These are phyloP conservation scores for Chelidonichthys spinosus DNA, from an alignment of 2,797 vertebrate species.

Conservation along the genomic window DNA sequence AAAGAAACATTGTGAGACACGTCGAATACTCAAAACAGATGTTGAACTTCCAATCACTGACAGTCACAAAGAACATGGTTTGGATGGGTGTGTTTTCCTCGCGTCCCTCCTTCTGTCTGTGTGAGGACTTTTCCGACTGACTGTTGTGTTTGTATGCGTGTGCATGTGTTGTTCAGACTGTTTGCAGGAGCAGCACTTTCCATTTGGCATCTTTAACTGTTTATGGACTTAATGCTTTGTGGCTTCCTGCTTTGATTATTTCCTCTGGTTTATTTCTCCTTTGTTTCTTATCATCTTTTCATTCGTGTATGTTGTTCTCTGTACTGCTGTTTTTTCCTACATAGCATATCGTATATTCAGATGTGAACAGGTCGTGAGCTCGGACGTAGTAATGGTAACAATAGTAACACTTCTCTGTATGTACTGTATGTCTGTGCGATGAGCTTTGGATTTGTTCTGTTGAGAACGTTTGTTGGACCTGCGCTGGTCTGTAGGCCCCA, in stretches of 20 bases:
- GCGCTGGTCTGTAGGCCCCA: conserved; percentile 15
- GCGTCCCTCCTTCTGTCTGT: background rate
- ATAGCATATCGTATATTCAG: background rate
- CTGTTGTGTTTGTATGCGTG: background rate
- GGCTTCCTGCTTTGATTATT: background rate
- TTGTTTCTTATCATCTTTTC: background rate
- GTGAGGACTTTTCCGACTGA: conserved; percentile 1
- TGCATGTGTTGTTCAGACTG: background rate
- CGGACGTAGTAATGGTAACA: background rate
- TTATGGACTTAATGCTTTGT: background rate
- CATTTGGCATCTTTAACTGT: background rate
- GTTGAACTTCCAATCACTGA: conserved; percentile 12
- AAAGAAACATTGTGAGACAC: conserved; percentile 27
- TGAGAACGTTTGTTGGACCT: conserved; percentile 11
- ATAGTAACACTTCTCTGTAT: background rate
- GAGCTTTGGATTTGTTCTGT: background rate
- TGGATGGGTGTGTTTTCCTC: conserved; percentile 14
- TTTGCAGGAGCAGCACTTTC: background rate
- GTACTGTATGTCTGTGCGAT: background rate
- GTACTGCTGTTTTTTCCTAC: background rate
- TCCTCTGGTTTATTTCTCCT: background rate
- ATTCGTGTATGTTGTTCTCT: background rate
- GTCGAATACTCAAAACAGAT: conserved; percentile 38
- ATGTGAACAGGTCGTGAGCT: background rate
- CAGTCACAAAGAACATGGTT: conserved; percentile 16